Conservation (phyloP, 2,113 vertebrate genomes). For the Brachyistius frenatus region DNA sequence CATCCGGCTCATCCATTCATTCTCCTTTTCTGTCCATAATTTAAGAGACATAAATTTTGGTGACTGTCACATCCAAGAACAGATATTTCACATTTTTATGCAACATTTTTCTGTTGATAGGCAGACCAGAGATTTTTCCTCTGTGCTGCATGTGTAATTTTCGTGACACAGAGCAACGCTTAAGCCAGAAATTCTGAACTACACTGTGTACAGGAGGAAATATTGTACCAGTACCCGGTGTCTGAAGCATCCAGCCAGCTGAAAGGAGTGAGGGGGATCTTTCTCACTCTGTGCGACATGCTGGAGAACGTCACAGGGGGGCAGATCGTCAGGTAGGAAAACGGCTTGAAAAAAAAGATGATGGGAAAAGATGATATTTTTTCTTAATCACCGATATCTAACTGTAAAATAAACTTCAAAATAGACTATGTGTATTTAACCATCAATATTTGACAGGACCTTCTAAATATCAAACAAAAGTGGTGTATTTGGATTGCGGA, state of each 20-base stretch:
- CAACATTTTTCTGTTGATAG: slow-evolving; percentile 23
- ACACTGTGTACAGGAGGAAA: slow-evolving; percentile 88
- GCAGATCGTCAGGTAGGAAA: slow-evolving; percentile 90
- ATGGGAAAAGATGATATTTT: background rate
- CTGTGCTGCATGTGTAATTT: background rate
- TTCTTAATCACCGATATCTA: too few species aligned
- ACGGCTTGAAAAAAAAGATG: background rate
- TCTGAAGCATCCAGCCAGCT: slow-evolving; percentile 92
- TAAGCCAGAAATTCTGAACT: background rate
- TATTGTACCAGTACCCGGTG: slow-evolving; percentile 93
- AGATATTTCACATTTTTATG: slow-evolving; percentile 50
- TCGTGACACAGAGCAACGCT: background rate
- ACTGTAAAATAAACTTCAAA: too few species aligned
- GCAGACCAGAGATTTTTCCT: slow-evolving; percentile 35
- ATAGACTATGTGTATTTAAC: too few species aligned
- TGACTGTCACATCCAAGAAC: slow-evolving; percentile 5
- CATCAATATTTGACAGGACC: too few species aligned
- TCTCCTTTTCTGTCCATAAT: slow-evolving; percentile 17
- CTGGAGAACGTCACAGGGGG: slow-evolving; percentile 93
- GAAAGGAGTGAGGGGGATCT: slow-evolving; percentile 94
- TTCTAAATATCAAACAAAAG: too few species aligned
- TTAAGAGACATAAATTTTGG: slow-evolving; percentile 19
- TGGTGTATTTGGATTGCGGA: too few species aligned
- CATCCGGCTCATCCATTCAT: background rate
- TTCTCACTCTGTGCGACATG: slow-evolving; percentile 97